A percentile compares a stretch with the other conserved stretches of the same genome.
These are phyloP conservation scores for Falco punctatus DNA, from an alignment of 2,113 vertebrate species.

Conservation along the genomic window DNA sequence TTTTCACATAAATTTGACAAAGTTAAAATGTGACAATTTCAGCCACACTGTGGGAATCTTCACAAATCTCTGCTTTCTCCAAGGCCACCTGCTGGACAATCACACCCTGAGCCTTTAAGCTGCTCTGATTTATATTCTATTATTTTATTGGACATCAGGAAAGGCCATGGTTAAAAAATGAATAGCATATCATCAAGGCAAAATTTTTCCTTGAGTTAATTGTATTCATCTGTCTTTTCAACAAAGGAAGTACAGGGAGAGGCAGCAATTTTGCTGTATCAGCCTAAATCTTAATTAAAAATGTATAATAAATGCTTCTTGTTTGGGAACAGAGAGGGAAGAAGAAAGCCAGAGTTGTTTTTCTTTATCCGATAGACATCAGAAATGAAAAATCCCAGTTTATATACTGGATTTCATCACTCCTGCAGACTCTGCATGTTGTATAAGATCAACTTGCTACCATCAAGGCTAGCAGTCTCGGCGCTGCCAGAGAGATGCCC, in stretches of 20 bases:
- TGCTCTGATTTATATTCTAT: conserved; percentile 11
- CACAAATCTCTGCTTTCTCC: not conserved
- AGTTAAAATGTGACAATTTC: not conserved
- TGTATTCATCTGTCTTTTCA: conserved; percentile 27
- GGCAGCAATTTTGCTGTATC: conserved; percentile 25
- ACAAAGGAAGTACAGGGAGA: conserved; percentile 16
- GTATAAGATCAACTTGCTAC: not conserved
- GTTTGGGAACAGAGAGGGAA: conserved; percentile 2
- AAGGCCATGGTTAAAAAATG: not conserved
- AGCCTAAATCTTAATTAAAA: conserved; percentile 44
- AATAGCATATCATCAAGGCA: not conserved
- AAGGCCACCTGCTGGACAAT: conserved; percentile 12
- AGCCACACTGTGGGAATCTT: conserved; percentile 20
- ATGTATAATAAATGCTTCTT: conserved; percentile 6
- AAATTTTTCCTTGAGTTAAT: conserved; percentile 1
- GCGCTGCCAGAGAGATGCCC: not conserved
- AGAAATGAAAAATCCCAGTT: not conserved
- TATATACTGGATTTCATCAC: not conserved
- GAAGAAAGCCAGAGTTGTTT: conserved; percentile 29
- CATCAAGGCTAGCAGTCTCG: rapidly evolving
- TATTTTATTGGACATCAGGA: not conserved
- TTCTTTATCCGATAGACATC: not conserved
- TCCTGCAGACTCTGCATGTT: not conserved
- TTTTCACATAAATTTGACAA: not conserved
- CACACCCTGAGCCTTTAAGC: not conserved